Base-by-base conservation (phyloP, 2,888 invertebrate genomes). In the Sipunculus nudus region DNA sequence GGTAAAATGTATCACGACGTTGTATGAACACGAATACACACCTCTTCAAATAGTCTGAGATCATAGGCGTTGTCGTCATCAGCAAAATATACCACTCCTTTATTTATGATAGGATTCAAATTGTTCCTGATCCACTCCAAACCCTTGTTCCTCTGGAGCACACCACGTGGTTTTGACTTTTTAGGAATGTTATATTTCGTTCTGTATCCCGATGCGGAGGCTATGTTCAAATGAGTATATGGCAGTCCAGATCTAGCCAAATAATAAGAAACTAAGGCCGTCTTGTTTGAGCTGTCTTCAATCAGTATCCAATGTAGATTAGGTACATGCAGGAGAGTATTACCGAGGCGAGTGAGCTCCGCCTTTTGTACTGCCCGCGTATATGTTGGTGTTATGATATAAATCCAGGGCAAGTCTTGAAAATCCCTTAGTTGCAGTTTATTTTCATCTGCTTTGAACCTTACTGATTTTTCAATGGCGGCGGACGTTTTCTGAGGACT, bases 51-150 rank as follows among this genome's bases (percentile, higher is more conserved):
- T 13, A 98, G 82, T 81, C 93, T 91, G 29, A 94, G 82, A 48
- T 92, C 89, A 79, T 98, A 98, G 0, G 95, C 91, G 81, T 98
- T 98, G 79, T 97, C 97, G 82, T 98, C 97, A 78, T 98, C 97
- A 86, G 96, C 96, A 83, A 98, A 97, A 84, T 92, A 98, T 0
- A 97, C 90, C 39, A 96, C 89, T 16, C 92, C 90, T 75, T 87
- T 82, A 71, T 87, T 86, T 76, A 87, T 86, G 40, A 86, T 86
- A 19, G 85, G 81, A 31, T 80, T 75, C 32, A 89, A 82, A 81
- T 90, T 89, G 1, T 87, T 85, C 65, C 92, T 85, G 0, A 94
- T 84, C 95, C 95, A 96, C 52, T 88, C 86, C 35, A 96, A 81
- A 28, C 66, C 78, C 39, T 68, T 63, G 61, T 81, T 82, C 48